phyloP scores from a whole-genome alignment of 2,113 vertebrate species.

The Planiliza haematocheilus region DNA sequence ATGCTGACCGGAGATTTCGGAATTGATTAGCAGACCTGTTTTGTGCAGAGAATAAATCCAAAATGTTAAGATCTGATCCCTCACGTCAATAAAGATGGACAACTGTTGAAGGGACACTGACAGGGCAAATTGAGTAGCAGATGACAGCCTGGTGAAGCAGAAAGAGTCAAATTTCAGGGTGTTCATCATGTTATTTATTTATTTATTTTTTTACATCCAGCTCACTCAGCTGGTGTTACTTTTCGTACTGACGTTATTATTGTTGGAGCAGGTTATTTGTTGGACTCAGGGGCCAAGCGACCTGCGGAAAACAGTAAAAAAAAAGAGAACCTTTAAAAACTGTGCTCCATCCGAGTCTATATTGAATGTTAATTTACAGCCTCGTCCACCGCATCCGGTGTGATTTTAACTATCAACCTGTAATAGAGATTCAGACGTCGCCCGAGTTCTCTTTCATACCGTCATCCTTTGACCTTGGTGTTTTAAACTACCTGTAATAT shows the following conservation, averaged over 20 bases:
- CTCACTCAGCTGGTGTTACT: slow-evolving; percentile 23
- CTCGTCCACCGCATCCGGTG: not conserved
- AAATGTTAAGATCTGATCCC: slow-evolving; percentile 61
- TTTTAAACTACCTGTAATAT: slow-evolving; percentile 75
- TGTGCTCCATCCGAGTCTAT: slow-evolving; percentile 9
- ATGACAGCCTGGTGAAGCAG: slow-evolving; percentile 60
- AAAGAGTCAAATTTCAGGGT: slow-evolving; percentile 62
- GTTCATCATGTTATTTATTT: slow-evolving; percentile 25
- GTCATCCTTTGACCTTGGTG: slow-evolving; percentile 73
- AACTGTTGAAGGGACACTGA: slow-evolving; percentile 61
- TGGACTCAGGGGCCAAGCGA: not conserved
- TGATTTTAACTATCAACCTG: slow-evolving; percentile 66
- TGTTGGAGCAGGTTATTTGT: slow-evolving; percentile 27
- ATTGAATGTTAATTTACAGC: slow-evolving; percentile 58
- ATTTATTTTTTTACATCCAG: slow-evolving; percentile 24
- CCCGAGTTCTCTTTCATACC: slow-evolving; percentile 50
- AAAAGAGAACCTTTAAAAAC: slow-evolving; percentile 18
- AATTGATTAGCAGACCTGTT: slow-evolving; percentile 74
- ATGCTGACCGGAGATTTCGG: slow-evolving; percentile 61
- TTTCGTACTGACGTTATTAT: slow-evolving; percentile 33
- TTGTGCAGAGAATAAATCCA: slow-evolving; percentile 53
- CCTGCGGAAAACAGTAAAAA: not conserved
- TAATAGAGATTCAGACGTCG: slow-evolving; percentile 54
- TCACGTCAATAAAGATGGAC: slow-evolving; percentile 74
- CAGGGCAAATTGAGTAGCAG: slow-evolving; percentile 60